Conservation (phyloP, 2,888 invertebrate genomes). For the Pteria penguin region DNA sequence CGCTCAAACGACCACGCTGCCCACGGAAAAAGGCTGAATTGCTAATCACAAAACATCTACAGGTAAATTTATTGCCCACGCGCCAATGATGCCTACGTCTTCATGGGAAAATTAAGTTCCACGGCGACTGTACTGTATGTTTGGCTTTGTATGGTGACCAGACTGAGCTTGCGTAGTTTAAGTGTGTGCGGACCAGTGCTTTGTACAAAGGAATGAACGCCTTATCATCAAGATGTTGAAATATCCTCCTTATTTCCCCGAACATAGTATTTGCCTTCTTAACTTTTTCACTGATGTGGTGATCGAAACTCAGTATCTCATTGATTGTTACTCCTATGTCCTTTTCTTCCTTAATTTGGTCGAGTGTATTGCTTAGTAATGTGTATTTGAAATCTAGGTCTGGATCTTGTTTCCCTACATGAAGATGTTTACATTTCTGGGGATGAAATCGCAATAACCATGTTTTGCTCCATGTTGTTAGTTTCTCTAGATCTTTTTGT, state of each 20-base stretch:
- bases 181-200: conserved; percentile 1
- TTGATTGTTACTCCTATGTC: conserved; percentile 20
- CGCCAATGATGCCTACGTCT: too few relatives aligned
- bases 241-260: not conserved
- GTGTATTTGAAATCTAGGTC: not conserved
- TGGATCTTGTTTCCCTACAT: conserved; percentile 6
- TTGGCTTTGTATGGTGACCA: too few relatives aligned
- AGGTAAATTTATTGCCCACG: too few relatives aligned
- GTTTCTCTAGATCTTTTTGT: not conserved
- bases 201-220: conserved; percentile 5
- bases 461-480: not conserved
- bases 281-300: not conserved
- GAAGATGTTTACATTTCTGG: not conserved
- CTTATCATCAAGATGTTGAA: not conserved
- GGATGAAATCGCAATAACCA: conserved; percentile 4
- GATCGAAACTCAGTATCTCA: conserved; percentile 3
- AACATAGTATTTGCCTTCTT: conserved; percentile 7
- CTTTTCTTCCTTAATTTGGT: not conserved
- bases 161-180: not conserved
- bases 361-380: not conserved
- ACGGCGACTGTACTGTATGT: too few relatives aligned
- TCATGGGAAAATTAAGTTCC: too few relatives aligned
- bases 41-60: too few relatives aligned
- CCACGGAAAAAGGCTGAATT: too few relatives aligned
- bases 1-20: too few relatives aligned